These are phyloP conservation scores for Venustaconcha ellipsiformis DNA, from an alignment of 1,140 invertebrate genomes.

Conservation along the genomic window DNA sequence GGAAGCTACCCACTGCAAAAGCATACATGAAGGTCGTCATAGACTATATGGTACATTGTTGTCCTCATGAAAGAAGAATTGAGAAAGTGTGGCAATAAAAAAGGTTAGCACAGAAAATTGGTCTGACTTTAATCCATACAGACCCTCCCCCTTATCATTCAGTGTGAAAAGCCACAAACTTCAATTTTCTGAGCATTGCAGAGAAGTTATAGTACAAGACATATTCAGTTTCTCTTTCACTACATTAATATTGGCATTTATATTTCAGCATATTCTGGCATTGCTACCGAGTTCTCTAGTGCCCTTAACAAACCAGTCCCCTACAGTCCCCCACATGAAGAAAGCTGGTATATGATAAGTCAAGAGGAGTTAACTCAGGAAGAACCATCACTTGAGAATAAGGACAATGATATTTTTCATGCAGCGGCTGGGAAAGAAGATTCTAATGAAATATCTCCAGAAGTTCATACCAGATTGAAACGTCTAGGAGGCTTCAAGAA, in stretches of 20 bases:
- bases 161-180: background rate
- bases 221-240: background rate
- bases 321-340: slow-evolving; percentile 26
- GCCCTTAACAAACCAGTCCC: slow-evolving; percentile 34
- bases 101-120: background rate
- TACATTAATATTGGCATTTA: slow-evolving; percentile 3
- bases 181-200: background rate
- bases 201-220: background rate
- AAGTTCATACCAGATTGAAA: no score
- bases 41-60: no score
- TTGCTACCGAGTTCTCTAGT: slow-evolving; percentile 49
- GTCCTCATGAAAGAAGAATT: no score
- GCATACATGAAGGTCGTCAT: no score
- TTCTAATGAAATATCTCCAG: no score
- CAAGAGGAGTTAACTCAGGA: no score
- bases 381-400: no score
- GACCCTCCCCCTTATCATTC: background rate
- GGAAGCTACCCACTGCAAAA: no score
- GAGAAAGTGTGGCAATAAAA: no score
- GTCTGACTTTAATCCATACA: background rate
- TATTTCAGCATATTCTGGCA: slow-evolving; percentile 62
- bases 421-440: no score
- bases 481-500: no score
- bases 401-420: no score
- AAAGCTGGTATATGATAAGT: slow-evolving; percentile 13